A percentile compares a stretch with the other conserved stretches of the same genome.
Conservation (phyloP, 2,113 vertebrate species). For the Dasyprocta punctata region DNA sequence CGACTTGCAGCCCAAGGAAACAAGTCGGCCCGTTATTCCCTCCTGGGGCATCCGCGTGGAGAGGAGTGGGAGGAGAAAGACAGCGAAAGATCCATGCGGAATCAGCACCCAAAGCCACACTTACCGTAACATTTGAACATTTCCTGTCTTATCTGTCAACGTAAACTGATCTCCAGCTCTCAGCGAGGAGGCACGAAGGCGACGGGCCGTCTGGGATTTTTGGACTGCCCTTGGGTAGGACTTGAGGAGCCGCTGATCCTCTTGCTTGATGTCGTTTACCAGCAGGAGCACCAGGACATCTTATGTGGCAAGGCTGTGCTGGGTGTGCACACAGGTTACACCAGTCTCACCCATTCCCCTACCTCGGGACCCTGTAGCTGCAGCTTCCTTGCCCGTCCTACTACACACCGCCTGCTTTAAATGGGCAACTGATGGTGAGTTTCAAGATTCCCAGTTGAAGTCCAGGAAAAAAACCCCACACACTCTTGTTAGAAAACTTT, state of each 20-base stretch:
- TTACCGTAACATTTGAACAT: slow-evolving; percentile 76
- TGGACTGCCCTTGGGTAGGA: slow-evolving; percentile 47
- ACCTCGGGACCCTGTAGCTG: slow-evolving; percentile 44
- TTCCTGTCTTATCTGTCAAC: slow-evolving; percentile 36
- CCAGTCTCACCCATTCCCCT: slow-evolving; percentile 46
- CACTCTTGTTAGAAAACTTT: slow-evolving; percentile 74
- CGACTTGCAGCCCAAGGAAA: slow-evolving; percentile 42
- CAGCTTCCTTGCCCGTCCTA: slow-evolving; percentile 44
- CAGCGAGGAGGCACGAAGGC: slow-evolving; percentile 61
- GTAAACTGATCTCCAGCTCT: slow-evolving; percentile 53
- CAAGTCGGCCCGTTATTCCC: slow-evolving; percentile 43
- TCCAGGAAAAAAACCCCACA: slow-evolving; percentile 64
- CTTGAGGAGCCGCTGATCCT: slow-evolving; percentile 16
- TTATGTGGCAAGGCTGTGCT: slow-evolving; percentile 1
- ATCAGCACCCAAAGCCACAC: slow-evolving; percentile 71
- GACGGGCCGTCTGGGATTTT: slow-evolving; percentile 52
- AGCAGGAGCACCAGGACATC: slow-evolving; percentile 23
- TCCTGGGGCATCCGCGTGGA: not conserved
- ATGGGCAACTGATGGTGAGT: slow-evolving; percentile 34
- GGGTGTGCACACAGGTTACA: slow-evolving; percentile 54
- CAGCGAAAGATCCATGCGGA: not conserved
- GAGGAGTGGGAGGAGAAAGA: not conserved
- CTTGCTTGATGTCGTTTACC: not conserved
- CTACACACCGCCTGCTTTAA: slow-evolving; percentile 43
- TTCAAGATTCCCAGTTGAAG: slow-evolving; percentile 69